Percentiles rank a stretch among this genome's conserved stretches.
Evolutionary conservation across 2,113 vertebrate species (phyloP).

Genomic region (Diadophis punctatus): DNA sequence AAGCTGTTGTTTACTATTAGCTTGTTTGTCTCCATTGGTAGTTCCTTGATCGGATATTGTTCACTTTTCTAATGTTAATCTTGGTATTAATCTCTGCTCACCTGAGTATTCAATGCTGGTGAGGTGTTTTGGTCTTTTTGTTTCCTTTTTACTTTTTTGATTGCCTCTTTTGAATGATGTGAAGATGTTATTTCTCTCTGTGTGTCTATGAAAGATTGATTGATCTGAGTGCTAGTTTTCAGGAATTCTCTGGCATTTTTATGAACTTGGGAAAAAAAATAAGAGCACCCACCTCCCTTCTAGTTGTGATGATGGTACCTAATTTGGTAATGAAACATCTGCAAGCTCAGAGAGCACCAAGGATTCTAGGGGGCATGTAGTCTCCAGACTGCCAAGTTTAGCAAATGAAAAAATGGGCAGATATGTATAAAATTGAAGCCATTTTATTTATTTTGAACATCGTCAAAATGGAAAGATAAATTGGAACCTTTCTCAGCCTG

Average conservation of each 20-base stretch:
- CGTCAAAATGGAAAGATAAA: background rate
- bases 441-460: background rate
- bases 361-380: background rate
- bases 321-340: background rate
- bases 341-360: background rate
- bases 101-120: background rate
- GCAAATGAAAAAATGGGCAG: background rate
- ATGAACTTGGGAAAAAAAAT: background rate
- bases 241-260: background rate
- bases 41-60: background rate
- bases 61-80: background rate
- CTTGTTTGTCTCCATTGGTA: background rate
- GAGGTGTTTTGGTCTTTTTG: background rate
- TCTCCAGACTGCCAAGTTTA: background rate
- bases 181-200: background rate
- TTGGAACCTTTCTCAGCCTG: background rate
- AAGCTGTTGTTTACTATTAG: background rate
- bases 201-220: background rate
- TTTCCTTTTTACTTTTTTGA: background rate
- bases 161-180: background rate
- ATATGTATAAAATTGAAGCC: background rate
- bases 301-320: background rate
- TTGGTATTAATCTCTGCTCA: background rate
- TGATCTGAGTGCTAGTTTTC: background rate
- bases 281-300: background rate